Conservation (phyloP, 2,113 vertebrate genomes). For the Burhinus oedicnemus region DNA sequence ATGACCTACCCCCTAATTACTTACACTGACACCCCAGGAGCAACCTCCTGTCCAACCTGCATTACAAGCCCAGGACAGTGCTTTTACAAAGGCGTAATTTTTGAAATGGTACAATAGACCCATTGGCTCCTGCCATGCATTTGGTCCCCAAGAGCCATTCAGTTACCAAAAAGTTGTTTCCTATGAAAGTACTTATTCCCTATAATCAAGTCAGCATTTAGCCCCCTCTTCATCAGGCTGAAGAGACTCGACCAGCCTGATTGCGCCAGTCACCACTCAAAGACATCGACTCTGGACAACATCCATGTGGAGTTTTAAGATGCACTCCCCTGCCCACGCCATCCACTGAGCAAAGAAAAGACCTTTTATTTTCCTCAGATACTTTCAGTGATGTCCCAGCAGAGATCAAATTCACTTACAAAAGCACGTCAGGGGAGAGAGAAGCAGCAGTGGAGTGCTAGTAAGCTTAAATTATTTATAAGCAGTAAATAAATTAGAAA, state of each 20-base stretch:
- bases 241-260: neutral
- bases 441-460: neutral
- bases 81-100: fast-evolving
- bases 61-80: neutral
- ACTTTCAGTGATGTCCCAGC: neutral
- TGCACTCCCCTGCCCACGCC: too few relatives aligned
- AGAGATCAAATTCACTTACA: slow-evolving; percentile 46
- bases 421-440: slow-evolving; percentile 9
- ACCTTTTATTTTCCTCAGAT: neutral
- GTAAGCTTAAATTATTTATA: slow-evolving; percentile 62
- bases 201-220: neutral
- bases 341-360: neutral
- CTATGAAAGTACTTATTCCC: neutral
- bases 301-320: neutral
- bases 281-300: fast-evolving
- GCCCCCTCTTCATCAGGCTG: neutral
- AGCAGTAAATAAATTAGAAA: slow-evolving; percentile 61
- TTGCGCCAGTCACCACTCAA: neutral
- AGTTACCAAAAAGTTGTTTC: neutral
- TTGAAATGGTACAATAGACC: neutral
- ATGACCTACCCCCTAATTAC: neutral
- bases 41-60: neutral
- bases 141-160: neutral
- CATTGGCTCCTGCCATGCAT: neutral
- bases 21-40: neutral